Percentiles rank a stretch among this genome's conserved stretches.
phyloP scores from a whole-genome alignment of 2,113 vertebrate species.

The Hystrix brachyura region DNA sequence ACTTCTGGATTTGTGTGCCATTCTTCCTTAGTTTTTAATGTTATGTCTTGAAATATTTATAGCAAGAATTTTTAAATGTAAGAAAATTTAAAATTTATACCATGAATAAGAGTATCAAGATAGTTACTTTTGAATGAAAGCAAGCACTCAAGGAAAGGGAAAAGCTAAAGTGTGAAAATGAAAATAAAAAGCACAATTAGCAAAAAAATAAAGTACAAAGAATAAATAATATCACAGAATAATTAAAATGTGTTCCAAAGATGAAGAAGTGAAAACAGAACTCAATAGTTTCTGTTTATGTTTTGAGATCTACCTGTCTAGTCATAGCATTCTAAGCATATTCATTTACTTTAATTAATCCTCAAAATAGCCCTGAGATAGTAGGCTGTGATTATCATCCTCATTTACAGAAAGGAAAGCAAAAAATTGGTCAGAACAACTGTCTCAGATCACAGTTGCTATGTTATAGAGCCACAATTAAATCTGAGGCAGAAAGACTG shows the following conservation, averaged over 20 bases:
- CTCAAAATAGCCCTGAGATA: neutral
- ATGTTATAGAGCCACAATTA: neutral
- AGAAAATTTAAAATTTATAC: constrained; percentile 24
- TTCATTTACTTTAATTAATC: constrained; percentile 22
- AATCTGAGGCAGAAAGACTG: neutral
- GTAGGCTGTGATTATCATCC: neutral
- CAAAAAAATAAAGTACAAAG: neutral
- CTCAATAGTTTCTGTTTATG: neutral
- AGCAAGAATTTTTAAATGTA: constrained; percentile 43
- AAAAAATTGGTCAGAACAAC: neutral
- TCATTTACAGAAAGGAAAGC: neutral
- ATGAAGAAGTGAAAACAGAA: neutral
- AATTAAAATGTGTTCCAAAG: neutral
- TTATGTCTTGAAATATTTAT: constrained; percentile 41
- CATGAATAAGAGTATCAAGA: constrained; percentile 22
- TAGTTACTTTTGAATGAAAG: constrained; percentile 45
- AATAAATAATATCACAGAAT: constrained; percentile 20
- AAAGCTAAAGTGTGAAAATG: constrained; percentile 14
- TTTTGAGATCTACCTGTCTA: neutral
- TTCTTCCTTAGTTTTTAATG: constrained; percentile 8
- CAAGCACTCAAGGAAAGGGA: neutral
- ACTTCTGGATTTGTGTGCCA: constrained; percentile 18
- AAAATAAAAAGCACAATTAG: constrained; percentile 58
- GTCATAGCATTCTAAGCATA: neutral
- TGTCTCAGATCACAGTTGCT: neutral